Conservation (phyloP, 2,888 invertebrate genomes). For the Lasioglossum marginatum region DNA sequence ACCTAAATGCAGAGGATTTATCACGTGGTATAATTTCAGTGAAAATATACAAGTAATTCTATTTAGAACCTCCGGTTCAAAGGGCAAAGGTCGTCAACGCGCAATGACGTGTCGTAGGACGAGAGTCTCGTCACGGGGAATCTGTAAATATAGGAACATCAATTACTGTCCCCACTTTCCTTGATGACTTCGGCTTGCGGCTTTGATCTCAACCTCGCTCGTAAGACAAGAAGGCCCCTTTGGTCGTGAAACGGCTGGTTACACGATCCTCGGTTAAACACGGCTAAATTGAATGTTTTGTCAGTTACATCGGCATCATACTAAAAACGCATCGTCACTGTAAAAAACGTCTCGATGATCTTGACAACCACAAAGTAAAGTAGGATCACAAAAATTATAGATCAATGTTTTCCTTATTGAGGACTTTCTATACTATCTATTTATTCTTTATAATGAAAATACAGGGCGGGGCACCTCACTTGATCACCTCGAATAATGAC, state of each 20-base stretch:
- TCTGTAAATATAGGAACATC: constrained; percentile 7
- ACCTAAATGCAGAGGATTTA: background rate
- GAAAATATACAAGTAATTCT: constrained; percentile 4
- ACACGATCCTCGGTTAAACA: constrained; percentile 1
- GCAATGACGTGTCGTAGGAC: constrained; percentile 2
- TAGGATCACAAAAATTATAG: background rate
- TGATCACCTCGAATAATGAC: too few species aligned
- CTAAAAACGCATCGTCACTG: background rate
- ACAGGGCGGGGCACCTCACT: too few species aligned
- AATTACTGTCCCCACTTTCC: constrained; percentile 13
- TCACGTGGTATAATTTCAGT: background rate
- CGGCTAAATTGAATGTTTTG: background rate
- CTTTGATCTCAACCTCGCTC: constrained; percentile 4
- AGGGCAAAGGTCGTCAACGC: background rate
- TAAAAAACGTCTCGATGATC: background rate
- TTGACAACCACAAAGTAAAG: background rate
- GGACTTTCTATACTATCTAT: too few species aligned
- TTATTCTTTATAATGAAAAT: too few species aligned
- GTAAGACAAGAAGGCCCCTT: constrained; percentile 5
- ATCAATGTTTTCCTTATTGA: background rate
- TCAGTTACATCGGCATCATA: background rate
- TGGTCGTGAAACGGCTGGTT: background rate
- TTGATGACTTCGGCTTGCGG: constrained; percentile 12
- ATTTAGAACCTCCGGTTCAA: background rate
- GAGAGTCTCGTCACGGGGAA: background rate